A percentile compares a stretch with the other conserved stretches of the same genome.
Conservation (phyloP, 2,113 vertebrate species). For the Piprites chloris region DNA sequence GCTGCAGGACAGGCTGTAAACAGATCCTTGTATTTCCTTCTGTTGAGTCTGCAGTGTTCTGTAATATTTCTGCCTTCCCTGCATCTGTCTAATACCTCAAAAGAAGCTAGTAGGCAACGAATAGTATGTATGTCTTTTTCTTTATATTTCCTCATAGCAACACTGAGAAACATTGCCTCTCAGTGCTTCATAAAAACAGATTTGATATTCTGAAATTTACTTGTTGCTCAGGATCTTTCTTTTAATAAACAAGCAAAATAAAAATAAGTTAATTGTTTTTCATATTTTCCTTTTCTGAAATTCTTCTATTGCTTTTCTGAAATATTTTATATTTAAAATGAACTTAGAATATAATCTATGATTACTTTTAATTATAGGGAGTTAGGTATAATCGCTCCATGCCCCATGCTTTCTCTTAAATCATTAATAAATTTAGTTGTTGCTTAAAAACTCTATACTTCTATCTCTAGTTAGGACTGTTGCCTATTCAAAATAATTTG, state of each 20-base stretch:
- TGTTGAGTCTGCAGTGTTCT: not conserved
- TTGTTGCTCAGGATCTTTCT: not conserved
- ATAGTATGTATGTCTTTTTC: not conserved
- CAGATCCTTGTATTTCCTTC: not conserved
- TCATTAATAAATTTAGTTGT: not conserved
- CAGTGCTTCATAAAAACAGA: not conserved
- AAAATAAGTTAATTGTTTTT: not conserved
- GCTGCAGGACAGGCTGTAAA: not conserved
- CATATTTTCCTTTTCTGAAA: not conserved
- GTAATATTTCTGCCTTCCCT: not conserved
- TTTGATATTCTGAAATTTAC: not conserved
- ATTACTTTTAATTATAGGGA: not conserved
- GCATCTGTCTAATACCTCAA: accelerated
- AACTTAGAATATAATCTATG: not conserved
- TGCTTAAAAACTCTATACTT: not conserved
- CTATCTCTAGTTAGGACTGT: not conserved
- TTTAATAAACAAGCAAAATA: not conserved
- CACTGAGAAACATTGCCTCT: not conserved
- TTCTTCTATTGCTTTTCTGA: not conserved
- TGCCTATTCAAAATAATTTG: not conserved
- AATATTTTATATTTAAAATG: not conserved
- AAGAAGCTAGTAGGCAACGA: not conserved
- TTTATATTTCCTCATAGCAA: not conserved
- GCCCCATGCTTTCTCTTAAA: not conserved
- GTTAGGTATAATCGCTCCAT: not conserved